Evolutionary conservation across 2,888 invertebrate genomes (phyloP).

Genomic region (Nemotelus pantherinus): DNA sequence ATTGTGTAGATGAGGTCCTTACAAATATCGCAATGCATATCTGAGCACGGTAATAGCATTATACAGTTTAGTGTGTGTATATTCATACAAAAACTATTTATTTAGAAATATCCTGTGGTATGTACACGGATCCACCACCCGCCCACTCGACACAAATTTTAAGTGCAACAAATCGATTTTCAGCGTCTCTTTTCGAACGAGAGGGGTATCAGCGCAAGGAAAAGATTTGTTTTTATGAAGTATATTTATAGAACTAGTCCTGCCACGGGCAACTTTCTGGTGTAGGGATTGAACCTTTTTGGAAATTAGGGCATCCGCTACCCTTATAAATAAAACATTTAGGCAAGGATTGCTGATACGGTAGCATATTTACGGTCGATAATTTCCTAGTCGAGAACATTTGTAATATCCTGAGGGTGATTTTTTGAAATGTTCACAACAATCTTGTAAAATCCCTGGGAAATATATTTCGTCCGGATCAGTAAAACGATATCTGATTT

Average conservation of each 20-base stretch:
- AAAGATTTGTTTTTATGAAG: conserved; percentile 25
- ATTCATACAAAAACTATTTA: neutral
- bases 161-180: conserved; percentile 43
- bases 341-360: neutral
- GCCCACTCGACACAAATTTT: conserved; percentile 42
- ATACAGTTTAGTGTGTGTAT: neutral
- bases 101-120: conserved; percentile 12
- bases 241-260: conserved; percentile 27
- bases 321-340: conserved; percentile 27
- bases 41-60: neutral
- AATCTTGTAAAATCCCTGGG: no score
- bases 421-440: no score
- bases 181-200: neutral
- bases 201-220: neutral
- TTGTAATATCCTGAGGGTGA: no score
- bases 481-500: neutral
- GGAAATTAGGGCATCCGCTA: conserved; percentile 38
- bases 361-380: conserved; percentile 22
- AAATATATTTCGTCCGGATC: no score
- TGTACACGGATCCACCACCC: neutral
- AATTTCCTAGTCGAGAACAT: conserved; percentile 1
- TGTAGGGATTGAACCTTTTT: conserved; percentile 21
- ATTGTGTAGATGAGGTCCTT: neutral
- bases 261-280: conserved; percentile 22
- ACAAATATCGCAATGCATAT: neutral